Evolutionary conservation across 2,888 invertebrate species (phyloP), one percentile per base, ranked within the genome.

Genomic region (Autographa pulchrina): DNA sequence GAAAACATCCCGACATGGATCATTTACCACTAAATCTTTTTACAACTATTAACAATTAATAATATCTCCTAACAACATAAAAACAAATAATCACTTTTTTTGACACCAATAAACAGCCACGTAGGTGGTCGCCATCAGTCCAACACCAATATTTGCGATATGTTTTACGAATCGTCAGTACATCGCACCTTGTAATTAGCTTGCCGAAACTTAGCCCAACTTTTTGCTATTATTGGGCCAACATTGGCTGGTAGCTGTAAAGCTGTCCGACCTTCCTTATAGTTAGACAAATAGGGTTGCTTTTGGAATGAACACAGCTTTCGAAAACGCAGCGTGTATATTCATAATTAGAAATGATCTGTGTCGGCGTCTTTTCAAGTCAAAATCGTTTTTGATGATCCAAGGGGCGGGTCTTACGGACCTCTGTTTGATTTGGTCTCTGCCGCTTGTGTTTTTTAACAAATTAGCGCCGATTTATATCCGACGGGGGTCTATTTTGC

Each of bases 121-220:
- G 87, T 85, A 80, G 92, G 92, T 92, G 93, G 93, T 90, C 92
- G 78, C 82, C 82, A 85, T 86, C 83, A 89, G 73, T 54, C 74
- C 86, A 85, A 87, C 89, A 79, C 88, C 88, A 91, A 90, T 92
- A 90, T 92, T 92, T 91, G 92, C 86, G 89, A 89, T 88, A 88
- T 85, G 85, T 86, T 88, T 87, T 85, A 84, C 85, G 81, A 86
- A 84, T 86, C 87, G 85, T 84, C 82, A 81, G 74, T 79, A 78
- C 74, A 75, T 85, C 75, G 84, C 88, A 84, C 91, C 89, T 87
- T 92, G 87, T 93, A 85, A 93, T 93, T 91, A 91, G 74, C 70
- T 78, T 65, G 83, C 93, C 93, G 92, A 90, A 89, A 88, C 86
- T 87, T 88, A 88, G 83, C 80, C 82, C 62, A 71, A 73, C 52